Evolutionary conservation across 2,113 vertebrate species (phyloP), one percentile per base, ranked within the genome.

Genomic region (Corythaixoides concolor): DNA sequence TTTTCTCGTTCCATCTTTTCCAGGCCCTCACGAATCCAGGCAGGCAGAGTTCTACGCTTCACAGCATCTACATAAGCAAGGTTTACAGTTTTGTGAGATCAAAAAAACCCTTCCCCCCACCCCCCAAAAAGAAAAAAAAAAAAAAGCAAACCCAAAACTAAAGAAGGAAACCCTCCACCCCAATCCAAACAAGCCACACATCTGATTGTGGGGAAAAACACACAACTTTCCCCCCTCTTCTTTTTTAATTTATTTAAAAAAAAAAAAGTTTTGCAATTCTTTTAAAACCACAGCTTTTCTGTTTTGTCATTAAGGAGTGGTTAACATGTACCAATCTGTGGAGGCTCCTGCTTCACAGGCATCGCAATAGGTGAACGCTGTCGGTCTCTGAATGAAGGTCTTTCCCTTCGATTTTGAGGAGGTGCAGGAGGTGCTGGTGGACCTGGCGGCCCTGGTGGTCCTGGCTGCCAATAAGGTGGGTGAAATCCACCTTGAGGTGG

Each of bases 1-100:
- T 99, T 99, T 96, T 99, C 99, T 85, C 99, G 97, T 97, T 99
- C 99, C 99, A 99, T 99, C 97, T 99, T 99, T 97, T 99, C 99
- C 70, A 99, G 98, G 49, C 99, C 99, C 95, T 99, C 99, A 52
- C 99, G 98, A 96, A 99, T 99, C 99, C 99, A 99, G n/a, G 99
- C 99, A 77, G 99, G 99, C 78, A 99, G 98, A 30, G 99, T 99
- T 92, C 99, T 98, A 26, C 99, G 98, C 97, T 99, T 99, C 69
- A 99, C 99, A 45, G 99, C 99, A 97, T 99, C 99, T 99, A 95
- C 58, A 90, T 84, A 63, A 76, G 52, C 82, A 93, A 95, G 28
- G 78, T 90, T 91, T 70, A 33, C 23, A 95, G 55, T 80, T 92
- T 59, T 90, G 13, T 55, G 94, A 66, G 43, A 72, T 82, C 37